These are phyloP conservation scores for Drosophila imparisetae DNA, from an alignment of 2,888 invertebrate species.

Conservation along the genomic window DNA sequence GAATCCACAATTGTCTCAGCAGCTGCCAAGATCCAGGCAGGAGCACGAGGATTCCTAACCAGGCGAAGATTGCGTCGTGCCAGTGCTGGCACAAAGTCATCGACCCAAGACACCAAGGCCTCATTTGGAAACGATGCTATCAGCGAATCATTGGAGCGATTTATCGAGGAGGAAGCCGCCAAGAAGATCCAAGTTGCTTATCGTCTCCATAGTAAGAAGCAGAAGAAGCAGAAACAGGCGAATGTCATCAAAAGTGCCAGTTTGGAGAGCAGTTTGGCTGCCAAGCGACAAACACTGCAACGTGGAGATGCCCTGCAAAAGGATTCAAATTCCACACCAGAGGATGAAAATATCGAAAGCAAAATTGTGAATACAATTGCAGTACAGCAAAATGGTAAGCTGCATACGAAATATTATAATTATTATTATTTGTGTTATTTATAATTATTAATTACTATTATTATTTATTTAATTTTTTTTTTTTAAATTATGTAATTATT, in stretches of 20 bases:
- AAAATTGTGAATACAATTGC: neutral
- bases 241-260: constrained; percentile 36
- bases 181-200: constrained; percentile 73
- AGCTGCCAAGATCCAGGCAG: constrained; percentile 83
- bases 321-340: constrained; percentile 81
- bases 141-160: constrained; percentile 81
- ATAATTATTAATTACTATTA: neutral
- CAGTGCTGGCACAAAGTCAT: constrained; percentile 75
- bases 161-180: constrained; percentile 78
- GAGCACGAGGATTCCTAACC: constrained; percentile 81
- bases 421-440: neutral
- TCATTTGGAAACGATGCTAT: constrained; percentile 84
- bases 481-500: neutral
- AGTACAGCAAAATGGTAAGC: constrained; percentile 37
- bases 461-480: neutral
- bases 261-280: constrained; percentile 77
- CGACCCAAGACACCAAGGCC: constrained; percentile 67
- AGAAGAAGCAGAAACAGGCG: constrained; percentile 20
- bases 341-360: constrained; percentile 69
- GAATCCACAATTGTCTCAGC: constrained; percentile 84
- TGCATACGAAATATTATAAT: neutral
- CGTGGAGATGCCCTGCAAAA: constrained; percentile 83
- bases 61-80: constrained; percentile 76
- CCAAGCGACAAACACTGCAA: constrained; percentile 82
- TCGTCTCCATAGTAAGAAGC: constrained; percentile 52